phyloP scores from a whole-genome alignment of 2,797 vertebrate species.

The Pachyuromys duprasi region DNA sequence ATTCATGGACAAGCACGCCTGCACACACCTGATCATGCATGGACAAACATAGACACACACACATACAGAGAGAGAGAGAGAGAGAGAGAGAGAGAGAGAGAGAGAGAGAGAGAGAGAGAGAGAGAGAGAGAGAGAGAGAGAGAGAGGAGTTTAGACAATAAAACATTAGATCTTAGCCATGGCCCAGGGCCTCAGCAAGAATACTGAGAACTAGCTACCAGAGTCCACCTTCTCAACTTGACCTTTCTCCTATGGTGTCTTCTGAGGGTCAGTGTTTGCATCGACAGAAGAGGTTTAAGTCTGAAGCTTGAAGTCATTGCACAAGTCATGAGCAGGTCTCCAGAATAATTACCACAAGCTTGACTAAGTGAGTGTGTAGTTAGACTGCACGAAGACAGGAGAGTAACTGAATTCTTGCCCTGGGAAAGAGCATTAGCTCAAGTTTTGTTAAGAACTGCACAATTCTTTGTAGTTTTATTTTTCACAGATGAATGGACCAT shows the following conservation, averaged over 20 bases:
- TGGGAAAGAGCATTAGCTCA: neutral
- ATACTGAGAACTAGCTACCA: neutral
- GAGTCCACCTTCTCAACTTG: neutral
- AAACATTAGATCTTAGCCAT: neutral
- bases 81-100: neutral
- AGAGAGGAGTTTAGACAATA: neutral
- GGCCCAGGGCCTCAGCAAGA: neutral
- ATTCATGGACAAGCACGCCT: neutral
- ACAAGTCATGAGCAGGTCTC: neutral
- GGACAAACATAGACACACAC: neutral
- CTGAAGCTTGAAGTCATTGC: neutral
- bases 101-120: neutral
- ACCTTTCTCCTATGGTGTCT: neutral
- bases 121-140: neutral
- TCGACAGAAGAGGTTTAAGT: neutral
- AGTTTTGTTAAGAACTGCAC: neutral
- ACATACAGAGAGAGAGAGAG: neutral
- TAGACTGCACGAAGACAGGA: neutral
- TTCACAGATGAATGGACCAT: neutral
- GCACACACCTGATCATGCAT: neutral
- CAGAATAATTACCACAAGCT: neutral
- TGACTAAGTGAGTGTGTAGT: neutral
- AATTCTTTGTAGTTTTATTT: slow-evolving; percentile 6
- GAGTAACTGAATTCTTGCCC: neutral
- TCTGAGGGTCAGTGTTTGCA: neutral